Percentiles rank a stretch among this genome's conserved stretches.
phyloP scores from a whole-genome alignment of 2,797 vertebrate genomes.

The Salarias fasciatus region DNA sequence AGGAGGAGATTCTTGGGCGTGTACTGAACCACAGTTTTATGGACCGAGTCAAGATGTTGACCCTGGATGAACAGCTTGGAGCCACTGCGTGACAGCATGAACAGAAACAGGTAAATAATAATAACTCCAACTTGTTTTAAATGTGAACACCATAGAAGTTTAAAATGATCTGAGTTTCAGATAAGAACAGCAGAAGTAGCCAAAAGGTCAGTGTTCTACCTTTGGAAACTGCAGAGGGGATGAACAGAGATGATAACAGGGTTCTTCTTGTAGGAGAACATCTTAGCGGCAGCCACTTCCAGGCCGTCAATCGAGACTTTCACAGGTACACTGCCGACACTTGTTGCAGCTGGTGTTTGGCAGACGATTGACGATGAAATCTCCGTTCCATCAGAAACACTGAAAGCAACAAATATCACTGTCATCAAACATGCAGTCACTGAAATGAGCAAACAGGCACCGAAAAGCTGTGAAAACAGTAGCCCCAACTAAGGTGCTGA shows the following conservation, averaged over 20 bases:
- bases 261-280: slow-evolving; percentile 85
- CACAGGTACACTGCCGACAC: slow-evolving; percentile 63
- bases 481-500: too few species aligned
- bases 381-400: slow-evolving; percentile 49
- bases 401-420: slow-evolving; percentile 30
- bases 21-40: slow-evolving; percentile 81
- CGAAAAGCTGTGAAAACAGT: too few species aligned
- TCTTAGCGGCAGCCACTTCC: slow-evolving; percentile 68
- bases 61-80: slow-evolving; percentile 86
- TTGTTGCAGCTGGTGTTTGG: slow-evolving; percentile 50
- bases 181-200: too few species aligned
- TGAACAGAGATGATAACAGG: slow-evolving; percentile 79
- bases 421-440: too few species aligned
- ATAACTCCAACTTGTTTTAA: background rate
- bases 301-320: slow-evolving; percentile 84
- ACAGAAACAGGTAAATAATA: slow-evolving; percentile 2
- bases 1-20: slow-evolving; percentile 39
- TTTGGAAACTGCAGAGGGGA: slow-evolving; percentile 87
- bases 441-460: background rate
- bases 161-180: too few species aligned
- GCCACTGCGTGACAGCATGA: slow-evolving; percentile 71
- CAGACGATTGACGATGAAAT: slow-evolving; percentile 74
- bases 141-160: background rate
- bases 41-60: slow-evolving; percentile 87
- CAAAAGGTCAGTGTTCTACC: slow-evolving; percentile 71